phyloP scores from a whole-genome alignment of 2,113 vertebrate species.

The Microtus montanus region DNA sequence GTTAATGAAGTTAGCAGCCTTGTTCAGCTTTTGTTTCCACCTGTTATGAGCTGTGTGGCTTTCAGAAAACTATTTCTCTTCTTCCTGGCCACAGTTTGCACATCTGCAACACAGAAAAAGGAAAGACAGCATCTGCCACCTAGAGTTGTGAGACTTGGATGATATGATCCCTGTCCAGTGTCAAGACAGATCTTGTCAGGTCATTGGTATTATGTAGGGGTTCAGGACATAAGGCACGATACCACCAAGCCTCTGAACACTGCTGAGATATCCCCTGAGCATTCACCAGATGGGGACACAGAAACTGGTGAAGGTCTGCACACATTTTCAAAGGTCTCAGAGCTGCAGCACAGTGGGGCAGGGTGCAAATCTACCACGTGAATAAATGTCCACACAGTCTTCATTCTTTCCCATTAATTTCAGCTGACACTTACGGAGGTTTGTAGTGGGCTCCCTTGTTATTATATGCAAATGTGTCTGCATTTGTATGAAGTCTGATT shows the following conservation, averaged over 20 bases:
- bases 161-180: neutral
- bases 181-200: neutral
- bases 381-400: neutral
- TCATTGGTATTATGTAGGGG: rapidly evolving
- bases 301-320: neutral
- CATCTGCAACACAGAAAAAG: neutral
- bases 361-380: neutral
- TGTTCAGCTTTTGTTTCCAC: neutral
- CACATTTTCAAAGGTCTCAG: neutral
- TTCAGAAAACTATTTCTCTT: neutral
- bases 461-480: neutral
- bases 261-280: rapidly evolving
- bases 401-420: neutral
- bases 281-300: neutral
- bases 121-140: neutral
- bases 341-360: neutral
- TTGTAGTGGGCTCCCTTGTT: neutral
- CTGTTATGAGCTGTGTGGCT: neutral
- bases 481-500: neutral
- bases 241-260: neutral
- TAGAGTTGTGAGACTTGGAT: neutral
- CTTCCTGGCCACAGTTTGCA: neutral
- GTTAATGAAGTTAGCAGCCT: neutral
- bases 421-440: neutral
- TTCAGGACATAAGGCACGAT: neutral